These are phyloP conservation scores for Petrophora chlorosata DNA, from an alignment of 2,888 invertebrate species.

Conservation along the genomic window DNA sequence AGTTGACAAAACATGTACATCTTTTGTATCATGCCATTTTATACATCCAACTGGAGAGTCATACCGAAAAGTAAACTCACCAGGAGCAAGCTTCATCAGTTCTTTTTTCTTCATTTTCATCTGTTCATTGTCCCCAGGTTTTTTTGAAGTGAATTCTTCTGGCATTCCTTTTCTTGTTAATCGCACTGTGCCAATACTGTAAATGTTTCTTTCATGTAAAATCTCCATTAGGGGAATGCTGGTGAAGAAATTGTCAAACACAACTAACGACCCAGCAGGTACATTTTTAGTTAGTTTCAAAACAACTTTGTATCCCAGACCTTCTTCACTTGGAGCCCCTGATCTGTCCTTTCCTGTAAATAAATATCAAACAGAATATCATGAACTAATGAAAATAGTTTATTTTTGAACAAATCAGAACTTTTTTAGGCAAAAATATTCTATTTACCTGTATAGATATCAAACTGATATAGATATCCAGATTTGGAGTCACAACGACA, in stretches of 20 bases:
- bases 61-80: neutral
- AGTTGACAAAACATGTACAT: neutral
- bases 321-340: too few species aligned
- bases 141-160: too few species aligned
- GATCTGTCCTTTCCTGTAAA: too few species aligned
- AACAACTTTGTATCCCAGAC: neutral
- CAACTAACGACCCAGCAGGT: neutral
- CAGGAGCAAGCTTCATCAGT: neutral
- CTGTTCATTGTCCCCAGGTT: too few species aligned
- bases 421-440: neutral
- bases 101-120: neutral
- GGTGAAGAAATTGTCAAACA: neutral
- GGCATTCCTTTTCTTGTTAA: neutral
- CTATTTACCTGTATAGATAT: neutral
- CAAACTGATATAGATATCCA: neutral
- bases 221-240: neutral
- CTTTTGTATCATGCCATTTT: neutral
- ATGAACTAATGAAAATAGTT: too few species aligned
- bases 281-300: neutral
- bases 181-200: neutral
- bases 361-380: too few species aligned
- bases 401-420: too few species aligned
- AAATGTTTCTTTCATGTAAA: neutral
- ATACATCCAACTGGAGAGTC: neutral
- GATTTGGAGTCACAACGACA: neutral